phyloP scores from a whole-genome alignment of 2,113 vertebrate species.

The Coptodon bakossiorum region DNA sequence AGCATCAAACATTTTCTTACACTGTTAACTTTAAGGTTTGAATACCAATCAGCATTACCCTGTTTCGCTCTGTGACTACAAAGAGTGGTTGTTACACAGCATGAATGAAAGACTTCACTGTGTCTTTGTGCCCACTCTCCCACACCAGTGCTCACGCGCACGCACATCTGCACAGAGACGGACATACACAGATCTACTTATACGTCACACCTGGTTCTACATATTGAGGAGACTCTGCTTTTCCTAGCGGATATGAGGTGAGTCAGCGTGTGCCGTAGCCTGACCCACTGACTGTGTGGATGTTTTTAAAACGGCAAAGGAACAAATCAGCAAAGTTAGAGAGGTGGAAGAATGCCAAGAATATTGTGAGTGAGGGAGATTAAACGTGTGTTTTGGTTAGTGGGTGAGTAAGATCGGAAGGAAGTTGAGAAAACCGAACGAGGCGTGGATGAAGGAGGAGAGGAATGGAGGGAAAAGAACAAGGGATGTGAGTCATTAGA shows the following conservation, averaged over 20 bases:
- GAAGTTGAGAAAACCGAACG: slow-evolving; percentile 2
- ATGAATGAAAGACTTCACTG: slow-evolving; percentile 61
- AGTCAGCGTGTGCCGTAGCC: slow-evolving; percentile 18
- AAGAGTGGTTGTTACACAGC: slow-evolving; percentile 58
- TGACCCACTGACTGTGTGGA: slow-evolving; percentile 10
- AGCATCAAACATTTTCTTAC: background rate
- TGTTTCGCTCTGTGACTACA: slow-evolving; percentile 40
- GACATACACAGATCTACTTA: slow-evolving; percentile 10
- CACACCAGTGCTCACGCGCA: background rate
- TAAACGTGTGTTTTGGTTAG: background rate
- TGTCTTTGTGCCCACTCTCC: slow-evolving; percentile 31
- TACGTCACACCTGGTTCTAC: slow-evolving; percentile 23
- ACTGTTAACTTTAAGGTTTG: slow-evolving; percentile 7
- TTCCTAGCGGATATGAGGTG: background rate
- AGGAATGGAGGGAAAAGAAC: background rate
- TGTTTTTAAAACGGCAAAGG: background rate
- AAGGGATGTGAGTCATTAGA: slow-evolving; percentile 43
- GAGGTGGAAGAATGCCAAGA: background rate
- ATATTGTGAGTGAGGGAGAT: background rate
- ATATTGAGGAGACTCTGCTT: background rate
- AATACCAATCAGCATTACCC: slow-evolving; percentile 53
- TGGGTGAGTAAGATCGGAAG: slow-evolving; percentile 30
- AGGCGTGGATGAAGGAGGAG: background rate
- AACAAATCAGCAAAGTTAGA: background rate
- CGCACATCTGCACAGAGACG: background rate